These are phyloP conservation scores for Chaetodon trifascialis DNA, from an alignment of 2,113 vertebrate species.

Conservation along the genomic window DNA sequence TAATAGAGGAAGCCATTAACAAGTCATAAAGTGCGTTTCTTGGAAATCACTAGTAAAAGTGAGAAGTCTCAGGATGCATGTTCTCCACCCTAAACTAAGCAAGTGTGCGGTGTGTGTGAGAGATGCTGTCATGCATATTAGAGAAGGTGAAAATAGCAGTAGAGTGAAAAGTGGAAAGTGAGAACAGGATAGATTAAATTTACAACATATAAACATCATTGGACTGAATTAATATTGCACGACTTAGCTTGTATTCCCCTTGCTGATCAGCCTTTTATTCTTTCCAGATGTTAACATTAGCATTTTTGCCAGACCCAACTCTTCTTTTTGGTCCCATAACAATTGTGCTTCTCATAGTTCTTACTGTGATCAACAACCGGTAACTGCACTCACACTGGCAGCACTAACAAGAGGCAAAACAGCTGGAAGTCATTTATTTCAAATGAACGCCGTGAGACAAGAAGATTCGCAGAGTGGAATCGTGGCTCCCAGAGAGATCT, in stretches of 20 bases:
- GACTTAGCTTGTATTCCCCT: background rate
- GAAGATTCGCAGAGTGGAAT: background rate
- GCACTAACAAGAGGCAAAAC: constrained; percentile 29
- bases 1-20: constrained; percentile 9
- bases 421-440: constrained; percentile 35
- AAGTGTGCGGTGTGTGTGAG: background rate
- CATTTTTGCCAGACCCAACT: background rate
- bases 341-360: background rate
- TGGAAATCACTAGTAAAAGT: constrained; percentile 11
- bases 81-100: constrained; percentile 6
- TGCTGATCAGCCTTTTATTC: background rate
- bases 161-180: background rate
- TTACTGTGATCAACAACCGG: constrained; percentile 15
- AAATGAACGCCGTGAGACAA: constrained; percentile 11
- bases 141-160: background rate
- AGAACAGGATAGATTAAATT: constrained; percentile 6
- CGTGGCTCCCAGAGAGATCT: constrained; percentile 11
- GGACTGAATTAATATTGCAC: background rate
- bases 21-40: background rate
- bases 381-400: constrained; percentile 4
- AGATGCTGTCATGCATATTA: constrained; percentile 16
- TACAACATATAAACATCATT: background rate
- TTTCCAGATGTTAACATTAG: background rate
- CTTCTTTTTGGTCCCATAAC: background rate
- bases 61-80: background rate